Percentiles rank a stretch among this genome's conserved stretches.
phyloP scores from a whole-genome alignment of 2,797 vertebrate species.

The Trichosurus vulpecula region DNA sequence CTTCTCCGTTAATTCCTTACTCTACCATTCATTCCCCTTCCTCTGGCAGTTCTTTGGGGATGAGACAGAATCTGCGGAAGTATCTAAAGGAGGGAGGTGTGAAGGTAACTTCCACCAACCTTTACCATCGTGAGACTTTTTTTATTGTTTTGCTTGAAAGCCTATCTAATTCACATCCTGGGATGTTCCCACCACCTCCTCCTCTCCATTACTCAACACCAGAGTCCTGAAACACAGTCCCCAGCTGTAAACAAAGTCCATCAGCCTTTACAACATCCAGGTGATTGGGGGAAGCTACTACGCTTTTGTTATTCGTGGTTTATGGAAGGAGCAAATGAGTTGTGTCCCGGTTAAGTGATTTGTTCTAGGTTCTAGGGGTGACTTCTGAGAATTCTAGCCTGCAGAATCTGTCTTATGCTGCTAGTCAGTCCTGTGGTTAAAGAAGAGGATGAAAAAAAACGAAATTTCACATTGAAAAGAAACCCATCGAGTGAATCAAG shows the following conservation, averaged over 20 bases:
- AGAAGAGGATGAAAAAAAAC: conserved; percentile 16
- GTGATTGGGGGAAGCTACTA: background rate
- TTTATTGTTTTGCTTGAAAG: conserved; percentile 24
- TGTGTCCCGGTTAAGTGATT: background rate
- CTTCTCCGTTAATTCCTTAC: background rate
- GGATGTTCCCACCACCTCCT: background rate
- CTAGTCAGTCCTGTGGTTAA: conserved; percentile 54
- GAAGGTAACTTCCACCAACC: background rate
- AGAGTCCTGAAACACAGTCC: conserved; percentile 25
- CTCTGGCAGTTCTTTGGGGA: conserved; percentile 12
- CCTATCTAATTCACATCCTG: background rate
- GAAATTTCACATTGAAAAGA: conserved; percentile 41
- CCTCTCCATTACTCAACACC: conserved; percentile 13
- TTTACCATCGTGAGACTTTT: conserved; percentile 7
- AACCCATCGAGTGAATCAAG: conserved; percentile 29
- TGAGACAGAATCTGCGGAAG: conserved; percentile 14
- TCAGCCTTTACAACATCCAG: background rate
- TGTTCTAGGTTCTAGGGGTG: conserved; percentile 28
- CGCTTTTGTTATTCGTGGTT: conserved; percentile 20
- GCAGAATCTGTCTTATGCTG: background rate
- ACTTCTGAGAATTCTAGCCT: background rate
- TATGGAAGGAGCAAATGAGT: background rate
- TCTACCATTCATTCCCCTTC: background rate
- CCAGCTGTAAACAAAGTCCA: conserved; percentile 44
- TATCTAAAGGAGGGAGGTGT: background rate